These are phyloP conservation scores for Coregonus ussuriensis DNA, from an alignment of 2,797 vertebrate genomes.

Conservation along the genomic window DNA sequence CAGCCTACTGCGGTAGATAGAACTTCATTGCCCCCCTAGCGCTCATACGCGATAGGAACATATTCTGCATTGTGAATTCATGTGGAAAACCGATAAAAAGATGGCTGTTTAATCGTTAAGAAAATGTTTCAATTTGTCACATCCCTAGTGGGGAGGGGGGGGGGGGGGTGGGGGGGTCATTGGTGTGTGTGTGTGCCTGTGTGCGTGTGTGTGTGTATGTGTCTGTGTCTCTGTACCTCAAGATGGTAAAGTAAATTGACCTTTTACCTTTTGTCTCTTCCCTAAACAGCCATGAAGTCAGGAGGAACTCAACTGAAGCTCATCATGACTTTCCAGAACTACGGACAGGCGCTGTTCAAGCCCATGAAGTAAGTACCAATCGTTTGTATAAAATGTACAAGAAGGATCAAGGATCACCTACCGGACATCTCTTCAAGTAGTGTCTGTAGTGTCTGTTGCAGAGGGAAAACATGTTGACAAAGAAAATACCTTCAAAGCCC, in stretches of 20 bases:
- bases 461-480: neutral
- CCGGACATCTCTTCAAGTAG: neutral
- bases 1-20: too few relatives aligned
- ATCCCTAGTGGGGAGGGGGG: too few relatives aligned
- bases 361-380: slow-evolving; percentile 86
- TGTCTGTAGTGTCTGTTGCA: neutral
- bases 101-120: too few relatives aligned
- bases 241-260: neutral
- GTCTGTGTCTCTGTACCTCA: neutral
- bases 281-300: slow-evolving; percentile 83
- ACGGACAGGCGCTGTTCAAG: slow-evolving; percentile 86
- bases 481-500: neutral
- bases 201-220: neutral
- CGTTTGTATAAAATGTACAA: neutral
- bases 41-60: too few relatives aligned
- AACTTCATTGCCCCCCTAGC: too few relatives aligned
- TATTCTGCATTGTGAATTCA: too few relatives aligned
- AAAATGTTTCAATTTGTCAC: too few relatives aligned
- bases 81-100: too few relatives aligned
- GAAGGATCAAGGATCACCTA: neutral
- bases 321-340: slow-evolving; percentile 90
- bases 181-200: too few relatives aligned
- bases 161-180: too few relatives aligned
- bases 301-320: slow-evolving; percentile 88
- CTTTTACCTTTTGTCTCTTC: neutral